Evolutionary conservation across 2,113 vertebrate species (phyloP).

Genomic region (Rhea americana): DNA sequence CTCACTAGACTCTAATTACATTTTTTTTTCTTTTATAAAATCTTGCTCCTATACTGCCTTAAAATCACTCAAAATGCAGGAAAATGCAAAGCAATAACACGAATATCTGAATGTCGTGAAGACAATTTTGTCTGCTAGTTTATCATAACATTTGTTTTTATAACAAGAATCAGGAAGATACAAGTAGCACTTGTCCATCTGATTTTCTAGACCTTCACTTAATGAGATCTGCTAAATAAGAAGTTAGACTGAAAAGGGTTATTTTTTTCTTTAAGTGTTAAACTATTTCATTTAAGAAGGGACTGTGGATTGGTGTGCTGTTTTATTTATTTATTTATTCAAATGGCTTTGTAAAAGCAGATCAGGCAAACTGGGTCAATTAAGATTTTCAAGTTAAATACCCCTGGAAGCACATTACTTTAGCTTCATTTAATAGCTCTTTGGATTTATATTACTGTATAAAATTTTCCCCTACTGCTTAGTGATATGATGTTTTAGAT

Average conservation of each 20-base stretch:
- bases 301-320: background rate
- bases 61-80: background rate
- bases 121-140: background rate
- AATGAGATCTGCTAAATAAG: background rate
- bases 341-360: background rate
- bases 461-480: background rate
- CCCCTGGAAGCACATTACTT: background rate
- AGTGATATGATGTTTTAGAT: background rate
- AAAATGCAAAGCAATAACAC: background rate
- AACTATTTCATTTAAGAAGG: background rate
- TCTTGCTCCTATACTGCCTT: background rate
- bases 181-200: background rate
- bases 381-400: constrained; percentile 23
- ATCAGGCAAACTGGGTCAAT: background rate
- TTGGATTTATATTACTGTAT: background rate
- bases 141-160: background rate
- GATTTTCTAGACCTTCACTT: background rate
- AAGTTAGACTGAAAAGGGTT: background rate
- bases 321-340: background rate
- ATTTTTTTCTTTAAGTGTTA: background rate
- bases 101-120: background rate
- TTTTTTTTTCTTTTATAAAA: background rate
- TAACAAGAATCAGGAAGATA: background rate
- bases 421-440: constrained; percentile 18
- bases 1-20: background rate